Percentiles rank a stretch among this genome's conserved stretches.
Conservation (phyloP, 2,113 vertebrate species). For the Rhodinocichla rosea region DNA sequence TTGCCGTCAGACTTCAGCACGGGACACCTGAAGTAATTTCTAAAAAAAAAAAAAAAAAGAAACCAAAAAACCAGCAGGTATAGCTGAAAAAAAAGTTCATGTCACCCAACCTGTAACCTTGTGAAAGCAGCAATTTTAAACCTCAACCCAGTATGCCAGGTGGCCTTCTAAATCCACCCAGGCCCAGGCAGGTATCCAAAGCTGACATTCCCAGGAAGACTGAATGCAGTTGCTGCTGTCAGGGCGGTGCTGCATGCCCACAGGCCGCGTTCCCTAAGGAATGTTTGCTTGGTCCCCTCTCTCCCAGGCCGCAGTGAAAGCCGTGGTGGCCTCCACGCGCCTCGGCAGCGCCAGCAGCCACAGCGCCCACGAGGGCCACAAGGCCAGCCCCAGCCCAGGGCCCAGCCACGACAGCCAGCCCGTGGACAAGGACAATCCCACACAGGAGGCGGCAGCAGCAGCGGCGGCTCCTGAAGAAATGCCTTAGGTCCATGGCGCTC, state of each 20-base stretch:
- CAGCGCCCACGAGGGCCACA: constrained; percentile 67
- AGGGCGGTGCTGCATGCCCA: rapidly evolving
- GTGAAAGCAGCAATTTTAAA: background rate
- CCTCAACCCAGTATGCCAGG: background rate
- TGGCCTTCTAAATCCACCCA: background rate
- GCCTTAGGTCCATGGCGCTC: constrained; percentile 51
- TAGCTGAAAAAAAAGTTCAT: background rate
- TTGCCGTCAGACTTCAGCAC: background rate
- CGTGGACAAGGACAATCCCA: background rate
- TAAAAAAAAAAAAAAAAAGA: background rate
- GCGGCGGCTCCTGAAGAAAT: constrained; percentile 49
- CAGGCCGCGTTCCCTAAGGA: background rate
- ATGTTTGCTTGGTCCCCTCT: background rate
- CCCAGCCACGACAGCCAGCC: constrained; percentile 3
- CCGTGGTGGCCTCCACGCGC: constrained; percentile 84
- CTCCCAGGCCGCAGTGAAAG: constrained; percentile 84
- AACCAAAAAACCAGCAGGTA: background rate
- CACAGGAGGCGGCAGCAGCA: background rate
- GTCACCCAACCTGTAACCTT: background rate
- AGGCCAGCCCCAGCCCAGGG: constrained; percentile 44
- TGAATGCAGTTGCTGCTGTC: rapidly evolving
- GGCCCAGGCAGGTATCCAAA: background rate
- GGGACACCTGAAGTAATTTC: background rate
- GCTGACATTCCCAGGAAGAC: background rate
- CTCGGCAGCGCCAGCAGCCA: constrained; percentile 80